Evolutionary conservation across 2,888 invertebrate species (phyloP).

Genomic region (Machimus atricapillus): DNA sequence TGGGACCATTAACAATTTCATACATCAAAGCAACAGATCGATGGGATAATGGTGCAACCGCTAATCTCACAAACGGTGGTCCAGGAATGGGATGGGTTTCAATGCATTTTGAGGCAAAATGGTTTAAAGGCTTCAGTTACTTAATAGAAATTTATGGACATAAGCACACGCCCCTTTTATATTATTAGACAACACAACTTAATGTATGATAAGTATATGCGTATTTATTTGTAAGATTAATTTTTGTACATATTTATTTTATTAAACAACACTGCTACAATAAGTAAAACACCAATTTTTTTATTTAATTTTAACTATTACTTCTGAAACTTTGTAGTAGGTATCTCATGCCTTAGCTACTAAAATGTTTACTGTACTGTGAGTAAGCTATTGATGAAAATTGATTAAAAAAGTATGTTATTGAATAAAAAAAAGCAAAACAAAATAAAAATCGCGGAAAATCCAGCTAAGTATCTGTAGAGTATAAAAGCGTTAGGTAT

Average conservation of each 20-base stretch:
- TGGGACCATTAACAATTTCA: background rate
- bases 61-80: background rate
- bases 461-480: no score
- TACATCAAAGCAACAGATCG: background rate
- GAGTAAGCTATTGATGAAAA: no score
- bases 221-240: background rate
- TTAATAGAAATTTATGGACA: slow-evolving; percentile 4
- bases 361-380: no score
- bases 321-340: no score
- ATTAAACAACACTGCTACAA: background rate
- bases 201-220: background rate
- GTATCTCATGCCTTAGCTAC: no score
- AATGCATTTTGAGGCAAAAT: background rate
- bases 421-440: no score
- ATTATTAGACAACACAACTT: background rate
- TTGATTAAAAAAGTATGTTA: no score
- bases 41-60: background rate
- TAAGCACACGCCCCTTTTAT: background rate
- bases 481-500: no score
- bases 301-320: background rate
- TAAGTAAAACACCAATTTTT: background rate
- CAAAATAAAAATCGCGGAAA: no score
- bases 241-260: background rate
- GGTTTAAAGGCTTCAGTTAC: slow-evolving; percentile 13
- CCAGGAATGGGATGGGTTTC: background rate